Percentiles rank a stretch among this genome's conserved stretches.
Conservation (phyloP, 2,888 invertebrate species). For the Lycocerus yunnanus region DNA sequence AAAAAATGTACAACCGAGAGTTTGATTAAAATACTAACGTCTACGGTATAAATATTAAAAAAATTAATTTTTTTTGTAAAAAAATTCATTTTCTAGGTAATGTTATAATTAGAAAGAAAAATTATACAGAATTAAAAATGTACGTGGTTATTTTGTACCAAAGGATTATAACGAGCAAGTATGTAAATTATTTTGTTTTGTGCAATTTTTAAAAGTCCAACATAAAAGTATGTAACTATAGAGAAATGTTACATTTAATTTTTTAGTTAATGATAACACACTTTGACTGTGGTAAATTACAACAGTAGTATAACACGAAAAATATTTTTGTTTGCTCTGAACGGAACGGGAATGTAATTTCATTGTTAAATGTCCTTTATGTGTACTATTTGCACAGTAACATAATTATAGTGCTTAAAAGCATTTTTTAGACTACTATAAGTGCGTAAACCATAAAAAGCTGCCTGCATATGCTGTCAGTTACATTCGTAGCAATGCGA, state of each 20-base stretch:
- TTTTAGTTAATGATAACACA: not conserved
- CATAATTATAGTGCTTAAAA: not conserved
- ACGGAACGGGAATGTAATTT: not conserved
- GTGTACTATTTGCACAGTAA: not conserved
- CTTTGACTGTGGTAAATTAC: not conserved
- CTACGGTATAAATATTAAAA: not conserved
- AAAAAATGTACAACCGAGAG: not conserved
- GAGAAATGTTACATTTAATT: not conserved
- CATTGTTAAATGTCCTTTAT: not conserved
- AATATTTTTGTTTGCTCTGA: not conserved
- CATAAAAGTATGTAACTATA: not conserved
- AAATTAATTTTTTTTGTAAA: not conserved
- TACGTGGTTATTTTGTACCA: not conserved
- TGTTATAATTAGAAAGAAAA: not conserved
- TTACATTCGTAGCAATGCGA: conserved; percentile 15
- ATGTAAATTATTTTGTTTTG: not conserved
- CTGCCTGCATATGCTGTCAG: conserved; percentile 7
- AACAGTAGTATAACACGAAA: not conserved
- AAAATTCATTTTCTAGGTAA: not conserved
- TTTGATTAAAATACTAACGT: not conserved
- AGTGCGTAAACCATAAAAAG: conserved; percentile 6
- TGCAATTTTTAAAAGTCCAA: not conserved
- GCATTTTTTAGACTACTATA: not conserved
- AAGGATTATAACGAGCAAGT: not conserved
- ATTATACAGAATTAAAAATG: not conserved